These are phyloP conservation scores for Diploscapter pachys DNA, from an alignment of 1,140 invertebrate genomes.

Conservation along the genomic window DNA sequence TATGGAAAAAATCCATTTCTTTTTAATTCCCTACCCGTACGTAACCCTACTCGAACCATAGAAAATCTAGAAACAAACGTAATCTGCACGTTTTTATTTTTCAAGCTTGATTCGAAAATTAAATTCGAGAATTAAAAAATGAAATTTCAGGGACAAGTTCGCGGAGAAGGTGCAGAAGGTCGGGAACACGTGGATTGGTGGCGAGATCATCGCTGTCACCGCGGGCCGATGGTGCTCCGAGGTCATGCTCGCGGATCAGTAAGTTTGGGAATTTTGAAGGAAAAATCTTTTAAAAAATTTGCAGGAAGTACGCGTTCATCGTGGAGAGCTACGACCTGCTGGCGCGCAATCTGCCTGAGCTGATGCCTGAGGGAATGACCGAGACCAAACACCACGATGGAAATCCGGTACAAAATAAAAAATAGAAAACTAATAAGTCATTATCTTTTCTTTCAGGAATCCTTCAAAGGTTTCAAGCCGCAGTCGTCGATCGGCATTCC, in stretches of 20 bases:
- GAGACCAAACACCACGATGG: not conserved
- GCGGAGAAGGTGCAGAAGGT: too few relatives aligned
- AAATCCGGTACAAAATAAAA: not conserved
- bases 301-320: slow-evolving; percentile 4
- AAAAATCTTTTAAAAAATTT: not conserved
- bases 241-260: slow-evolving; percentile 4
- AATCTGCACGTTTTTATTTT: too few relatives aligned
- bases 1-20: too few relatives aligned
- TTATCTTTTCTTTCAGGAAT: not conserved
- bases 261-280: not conserved
- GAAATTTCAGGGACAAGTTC: too few relatives aligned
- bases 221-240: not conserved
- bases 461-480: not conserved
- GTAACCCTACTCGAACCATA: too few relatives aligned
- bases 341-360: not conserved
- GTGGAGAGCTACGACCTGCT: slow-evolving; percentile 13
- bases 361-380: slow-evolving; percentile 1
- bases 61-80: too few relatives aligned
- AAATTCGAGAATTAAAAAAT: too few relatives aligned
- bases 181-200: not conserved
- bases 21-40: too few relatives aligned
- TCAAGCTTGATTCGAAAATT: too few relatives aligned
- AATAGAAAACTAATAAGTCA: not conserved
- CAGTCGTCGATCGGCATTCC: not conserved
- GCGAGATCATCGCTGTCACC: slow-evolving; percentile 5